Evolutionary conservation across 1,140 invertebrate species (phyloP).

Genomic region (Diachasmimorpha longicaudata): DNA sequence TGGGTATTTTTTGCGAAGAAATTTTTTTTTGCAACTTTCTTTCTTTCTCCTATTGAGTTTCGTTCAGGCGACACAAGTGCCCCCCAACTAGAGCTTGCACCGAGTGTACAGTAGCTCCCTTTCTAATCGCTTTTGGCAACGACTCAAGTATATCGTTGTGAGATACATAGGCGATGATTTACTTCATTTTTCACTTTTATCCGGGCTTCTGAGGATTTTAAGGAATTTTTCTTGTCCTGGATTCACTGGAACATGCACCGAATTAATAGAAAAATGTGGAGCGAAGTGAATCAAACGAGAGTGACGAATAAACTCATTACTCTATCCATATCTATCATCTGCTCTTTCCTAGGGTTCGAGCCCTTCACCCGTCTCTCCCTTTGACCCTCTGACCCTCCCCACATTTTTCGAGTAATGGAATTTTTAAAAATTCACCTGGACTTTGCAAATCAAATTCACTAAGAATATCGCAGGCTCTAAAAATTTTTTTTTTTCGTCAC

Average conservation of each 20-base stretch:
- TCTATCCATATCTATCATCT: too few relatives aligned
- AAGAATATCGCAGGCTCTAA: too few relatives aligned
- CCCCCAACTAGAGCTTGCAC: not conserved
- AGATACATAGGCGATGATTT: conserved; percentile 25
- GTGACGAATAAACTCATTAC: too few relatives aligned
- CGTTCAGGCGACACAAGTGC: not conserved
- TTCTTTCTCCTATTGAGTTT: conserved; percentile 15
- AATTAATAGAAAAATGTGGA: not conserved
- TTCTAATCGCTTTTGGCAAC: conserved; percentile 49
- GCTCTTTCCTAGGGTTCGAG: too few relatives aligned
- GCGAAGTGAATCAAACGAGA: not conserved
- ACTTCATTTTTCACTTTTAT: conserved; percentile 25
- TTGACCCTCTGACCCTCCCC: too few relatives aligned
- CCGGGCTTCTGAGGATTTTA: too few relatives aligned
- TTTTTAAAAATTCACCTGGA: too few relatives aligned
- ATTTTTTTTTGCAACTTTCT: conserved; percentile 4
- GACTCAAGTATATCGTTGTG: conserved; percentile 47
- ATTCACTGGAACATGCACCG: not conserved
- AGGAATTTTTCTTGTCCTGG: not conserved
- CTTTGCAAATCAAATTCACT: too few relatives aligned
- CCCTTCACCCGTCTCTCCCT: too few relatives aligned
- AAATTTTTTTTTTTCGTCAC: too few relatives aligned
- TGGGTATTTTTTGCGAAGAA: not conserved
- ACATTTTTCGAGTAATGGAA: too few relatives aligned
- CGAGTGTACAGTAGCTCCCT: not conserved